Percentiles rank a stretch among this genome's conserved stretches.
phyloP scores from a whole-genome alignment of 2,113 vertebrate species.

The Trinectes maculatus region DNA sequence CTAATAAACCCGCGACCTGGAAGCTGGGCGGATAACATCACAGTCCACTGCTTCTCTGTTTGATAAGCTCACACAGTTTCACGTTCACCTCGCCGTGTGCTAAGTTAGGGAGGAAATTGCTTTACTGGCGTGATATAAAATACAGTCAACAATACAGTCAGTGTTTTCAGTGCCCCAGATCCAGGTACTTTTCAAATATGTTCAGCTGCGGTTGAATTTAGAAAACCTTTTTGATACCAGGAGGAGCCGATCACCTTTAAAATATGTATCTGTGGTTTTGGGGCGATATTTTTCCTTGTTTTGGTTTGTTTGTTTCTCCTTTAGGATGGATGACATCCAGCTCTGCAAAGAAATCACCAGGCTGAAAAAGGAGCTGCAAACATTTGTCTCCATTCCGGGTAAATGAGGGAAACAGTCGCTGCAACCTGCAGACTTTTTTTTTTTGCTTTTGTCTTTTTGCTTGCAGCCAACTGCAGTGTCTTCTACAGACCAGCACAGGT shows the following conservation, averaged over 20 bases:
- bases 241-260: background rate
- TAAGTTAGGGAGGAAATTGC: background rate
- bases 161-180: slow-evolving; percentile 1
- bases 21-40: background rate
- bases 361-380: slow-evolving; percentile 90
- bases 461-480: too few species aligned
- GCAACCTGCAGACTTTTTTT: too few species aligned
- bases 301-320: slow-evolving; percentile 15
- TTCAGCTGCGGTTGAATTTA: too few species aligned
- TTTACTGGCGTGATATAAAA: background rate
- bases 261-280: background rate
- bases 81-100: background rate
- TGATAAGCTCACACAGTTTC: slow-evolving; percentile 1
- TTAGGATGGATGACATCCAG: slow-evolving; percentile 94
- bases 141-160: background rate
- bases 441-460: too few species aligned
- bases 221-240: too few species aligned
- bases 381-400: slow-evolving; percentile 85
- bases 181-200: background rate
- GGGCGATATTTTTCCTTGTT: too few species aligned
- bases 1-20: slow-evolving; percentile 28
- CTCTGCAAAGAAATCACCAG: slow-evolving; percentile 89
- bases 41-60: background rate
- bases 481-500: too few species aligned
- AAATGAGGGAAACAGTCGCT: background rate